Base-by-base conservation (phyloP, 2,888 invertebrate species). In the Heliothis peltigera region DNA sequence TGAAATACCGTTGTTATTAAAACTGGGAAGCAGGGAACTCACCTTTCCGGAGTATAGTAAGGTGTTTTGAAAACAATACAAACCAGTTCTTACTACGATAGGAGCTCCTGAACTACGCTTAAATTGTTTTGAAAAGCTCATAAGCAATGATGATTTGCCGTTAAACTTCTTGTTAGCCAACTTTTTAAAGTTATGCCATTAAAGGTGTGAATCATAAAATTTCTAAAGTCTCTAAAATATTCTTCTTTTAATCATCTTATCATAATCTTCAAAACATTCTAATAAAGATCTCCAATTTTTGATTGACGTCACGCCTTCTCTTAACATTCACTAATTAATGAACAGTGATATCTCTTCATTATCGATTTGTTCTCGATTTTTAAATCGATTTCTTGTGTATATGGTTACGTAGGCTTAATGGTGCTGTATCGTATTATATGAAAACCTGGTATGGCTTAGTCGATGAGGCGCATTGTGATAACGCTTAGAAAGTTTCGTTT, bases 401-500 rank as follows among this genome's bases (percentile, higher is more conserved):
- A 25, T 64, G n/a, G 4, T 39, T n/a, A 15, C n/a, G n/a, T 57
- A 22, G 17, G 21, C 21, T 39, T 18, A 35, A 47, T 51, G 39
- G 17, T 44, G 46, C 63, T 70, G 44, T 63, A 22, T 64, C 32
- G 28, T 52, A 47, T 54, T 55, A 60, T 59, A 59, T 73, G 53
- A 67, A 79, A 83, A 80, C 75, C 74, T 65, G 63, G 59, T 61
- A 49, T 52, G 55, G 68, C 21, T 18, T 43, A 47, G 53, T 28
- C 60, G 60, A 63, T 63, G 60, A 57, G 62, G 57, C 61, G 54
- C 49, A 62, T 69, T 71, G 64, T 85, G 84, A 84, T 87, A 84
- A 83, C 79, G 77, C 83, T 86, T 91, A 91, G 92, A 92, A 92
- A 92, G 92, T 89, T 86, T 80, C 81, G 83, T 92, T 91, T 91